Conservation (phyloP, 2,113 vertebrate species). For the Pygoscelis antarcticus region DNA sequence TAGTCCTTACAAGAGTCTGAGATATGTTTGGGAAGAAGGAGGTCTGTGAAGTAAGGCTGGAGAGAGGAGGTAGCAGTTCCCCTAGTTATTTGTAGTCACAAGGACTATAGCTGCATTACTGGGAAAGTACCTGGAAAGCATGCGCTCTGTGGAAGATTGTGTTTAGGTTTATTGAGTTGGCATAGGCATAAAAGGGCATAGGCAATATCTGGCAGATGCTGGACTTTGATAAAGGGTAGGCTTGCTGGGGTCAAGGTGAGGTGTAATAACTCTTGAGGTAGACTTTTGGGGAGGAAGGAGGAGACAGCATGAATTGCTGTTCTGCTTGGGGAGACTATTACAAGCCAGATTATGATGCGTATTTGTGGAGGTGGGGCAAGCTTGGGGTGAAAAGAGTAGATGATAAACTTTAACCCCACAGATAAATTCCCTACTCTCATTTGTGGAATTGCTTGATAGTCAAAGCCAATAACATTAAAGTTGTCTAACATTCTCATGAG, state of each 20-base stretch:
- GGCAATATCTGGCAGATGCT: neutral
- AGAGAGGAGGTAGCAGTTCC: neutral
- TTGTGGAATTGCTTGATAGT: neutral
- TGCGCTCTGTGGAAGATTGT: neutral
- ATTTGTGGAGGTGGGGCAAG: neutral
- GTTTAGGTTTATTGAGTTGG: neutral
- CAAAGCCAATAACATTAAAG: neutral
- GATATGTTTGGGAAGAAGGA: neutral
- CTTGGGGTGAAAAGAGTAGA: neutral
- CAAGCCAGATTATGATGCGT: neutral
- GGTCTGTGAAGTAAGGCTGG: neutral
- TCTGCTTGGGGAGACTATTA: neutral
- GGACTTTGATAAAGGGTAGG: neutral
- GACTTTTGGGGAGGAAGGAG: neutral
- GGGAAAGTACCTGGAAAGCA: neutral
- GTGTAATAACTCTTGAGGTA: neutral
- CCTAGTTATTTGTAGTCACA: neutral
- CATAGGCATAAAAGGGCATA: neutral
- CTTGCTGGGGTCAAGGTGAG: neutral
- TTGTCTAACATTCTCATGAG: neutral
- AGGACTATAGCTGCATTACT: neutral
- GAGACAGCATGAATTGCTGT: neutral
- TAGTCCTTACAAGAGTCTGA: neutral
- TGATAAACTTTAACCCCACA: neutral
- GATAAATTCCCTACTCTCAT: neutral